A percentile compares a stretch with the other conserved stretches of the same genome.
Conservation (phyloP, 2,113 vertebrate species). For the Panurus biarmicus region DNA sequence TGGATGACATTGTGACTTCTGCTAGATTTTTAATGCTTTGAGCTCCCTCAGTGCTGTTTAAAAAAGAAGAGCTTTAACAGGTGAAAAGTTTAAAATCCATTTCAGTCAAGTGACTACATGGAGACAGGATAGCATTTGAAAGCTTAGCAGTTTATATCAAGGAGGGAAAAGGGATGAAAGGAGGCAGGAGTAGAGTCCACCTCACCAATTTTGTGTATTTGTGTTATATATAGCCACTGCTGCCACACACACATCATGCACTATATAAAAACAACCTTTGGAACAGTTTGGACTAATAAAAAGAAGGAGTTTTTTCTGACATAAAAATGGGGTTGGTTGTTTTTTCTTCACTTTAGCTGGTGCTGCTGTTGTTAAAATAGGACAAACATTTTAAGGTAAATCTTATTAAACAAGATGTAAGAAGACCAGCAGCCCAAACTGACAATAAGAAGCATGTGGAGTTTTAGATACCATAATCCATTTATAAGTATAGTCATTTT, state of each 20-base stretch:
- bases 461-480: slow-evolving; percentile 37
- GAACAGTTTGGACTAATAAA: background rate
- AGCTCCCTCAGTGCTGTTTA: background rate
- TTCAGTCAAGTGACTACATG: slow-evolving; percentile 9
- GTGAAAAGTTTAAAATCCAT: slow-evolving; percentile 3
- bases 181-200: background rate
- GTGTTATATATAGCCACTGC: background rate
- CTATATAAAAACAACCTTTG: background rate
- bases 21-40: background rate
- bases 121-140: background rate
- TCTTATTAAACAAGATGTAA: background rate
- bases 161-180: background rate
- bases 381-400: background rate
- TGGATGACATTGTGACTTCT: background rate
- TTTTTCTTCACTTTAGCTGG: background rate
- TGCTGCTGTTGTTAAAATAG: background rate
- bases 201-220: background rate
- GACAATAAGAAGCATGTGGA: background rate
- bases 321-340: background rate
- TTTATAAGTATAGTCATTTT: slow-evolving; percentile 31
- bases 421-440: background rate
- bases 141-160: slow-evolving; percentile 9
- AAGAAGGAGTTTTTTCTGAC: background rate
- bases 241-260: background rate
- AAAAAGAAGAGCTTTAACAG: slow-evolving; percentile 12